Percentiles rank a stretch among this genome's conserved stretches.
Conservation (phyloP, 2,797 vertebrate genomes). For the Tarsius wallacei region DNA sequence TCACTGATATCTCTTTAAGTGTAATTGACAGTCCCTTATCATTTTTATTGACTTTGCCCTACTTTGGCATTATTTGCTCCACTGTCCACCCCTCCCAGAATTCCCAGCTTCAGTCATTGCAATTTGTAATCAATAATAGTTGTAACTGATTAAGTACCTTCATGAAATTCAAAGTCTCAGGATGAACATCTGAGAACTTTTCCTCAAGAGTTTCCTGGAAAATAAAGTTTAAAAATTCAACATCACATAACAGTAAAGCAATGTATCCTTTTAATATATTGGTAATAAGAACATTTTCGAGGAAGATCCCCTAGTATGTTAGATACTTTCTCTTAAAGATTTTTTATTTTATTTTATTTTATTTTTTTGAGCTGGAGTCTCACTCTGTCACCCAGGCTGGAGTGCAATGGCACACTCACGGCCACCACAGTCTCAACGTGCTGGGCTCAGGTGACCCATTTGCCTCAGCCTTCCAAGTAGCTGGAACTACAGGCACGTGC, state of each 20-base stretch:
- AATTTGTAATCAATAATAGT: neutral
- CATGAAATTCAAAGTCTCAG: conserved; percentile 93
- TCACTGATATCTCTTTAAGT: neutral
- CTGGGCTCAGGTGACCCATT: neutral
- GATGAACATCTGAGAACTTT: conserved; percentile 91
- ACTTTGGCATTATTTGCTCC: neutral
- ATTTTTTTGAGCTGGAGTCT: neutral
- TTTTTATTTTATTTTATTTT: no score
- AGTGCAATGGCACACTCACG: neutral
- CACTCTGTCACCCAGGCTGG: neutral
- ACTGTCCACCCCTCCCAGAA: neutral
- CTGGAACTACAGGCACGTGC: neutral
- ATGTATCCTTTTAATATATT: neutral
- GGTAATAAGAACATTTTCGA: no score
- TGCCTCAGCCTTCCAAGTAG: neutral
- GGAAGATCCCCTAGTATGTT: no score
- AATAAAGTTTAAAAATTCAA: conserved; percentile 60
- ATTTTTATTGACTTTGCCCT: neutral
- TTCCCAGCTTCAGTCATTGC: neutral
- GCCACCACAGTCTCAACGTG: neutral
- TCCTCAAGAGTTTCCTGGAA: conserved; percentile 95
- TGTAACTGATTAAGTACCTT: conserved; percentile 90
- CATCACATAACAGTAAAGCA: neutral
- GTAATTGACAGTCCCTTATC: conserved; percentile 34
- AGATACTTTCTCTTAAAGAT: no score